These are phyloP conservation scores for Pipistrellus pygmaeus DNA, from an alignment of 2,797 vertebrate genomes.

Conservation along the genomic window DNA sequence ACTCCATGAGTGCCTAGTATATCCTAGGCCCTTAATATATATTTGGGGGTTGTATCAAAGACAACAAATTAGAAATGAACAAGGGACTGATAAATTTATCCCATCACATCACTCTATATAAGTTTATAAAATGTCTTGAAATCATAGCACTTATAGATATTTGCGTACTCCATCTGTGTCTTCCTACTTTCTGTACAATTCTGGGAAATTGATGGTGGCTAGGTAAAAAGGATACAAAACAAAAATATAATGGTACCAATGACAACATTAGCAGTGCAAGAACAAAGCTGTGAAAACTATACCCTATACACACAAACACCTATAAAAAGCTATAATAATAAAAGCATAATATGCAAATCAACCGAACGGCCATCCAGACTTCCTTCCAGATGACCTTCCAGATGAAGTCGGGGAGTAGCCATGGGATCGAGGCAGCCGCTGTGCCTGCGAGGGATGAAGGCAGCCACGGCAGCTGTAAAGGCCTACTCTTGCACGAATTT, in stretches of 20 bases:
- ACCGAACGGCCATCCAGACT: accelerated
- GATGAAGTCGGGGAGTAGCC: too few species aligned
- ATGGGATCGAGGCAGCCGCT: too few species aligned
- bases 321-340: not conserved
- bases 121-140: constrained; percentile 32
- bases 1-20: not conserved
- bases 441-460: too few species aligned
- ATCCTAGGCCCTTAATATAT: not conserved
- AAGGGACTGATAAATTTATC: constrained; percentile 27
- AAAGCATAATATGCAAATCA: too few species aligned
- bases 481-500: too few species aligned
- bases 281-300: constrained; percentile 53
- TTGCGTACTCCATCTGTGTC: constrained; percentile 23
- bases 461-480: too few species aligned
- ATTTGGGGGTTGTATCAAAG: constrained; percentile 19
- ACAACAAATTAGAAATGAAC: constrained; percentile 47
- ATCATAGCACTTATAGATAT: not conserved
- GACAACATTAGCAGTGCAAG: constrained; percentile 4
- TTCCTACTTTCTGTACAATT: constrained; percentile 13
- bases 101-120: constrained; percentile 3
- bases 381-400: too few species aligned
- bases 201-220: not conserved
- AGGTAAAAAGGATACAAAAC: constrained; percentile 32
- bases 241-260: constrained; percentile 44
- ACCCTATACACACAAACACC: not conserved